These are phyloP conservation scores for Colius striatus DNA, from an alignment of 2,113 vertebrate genomes.

Conservation along the genomic window DNA sequence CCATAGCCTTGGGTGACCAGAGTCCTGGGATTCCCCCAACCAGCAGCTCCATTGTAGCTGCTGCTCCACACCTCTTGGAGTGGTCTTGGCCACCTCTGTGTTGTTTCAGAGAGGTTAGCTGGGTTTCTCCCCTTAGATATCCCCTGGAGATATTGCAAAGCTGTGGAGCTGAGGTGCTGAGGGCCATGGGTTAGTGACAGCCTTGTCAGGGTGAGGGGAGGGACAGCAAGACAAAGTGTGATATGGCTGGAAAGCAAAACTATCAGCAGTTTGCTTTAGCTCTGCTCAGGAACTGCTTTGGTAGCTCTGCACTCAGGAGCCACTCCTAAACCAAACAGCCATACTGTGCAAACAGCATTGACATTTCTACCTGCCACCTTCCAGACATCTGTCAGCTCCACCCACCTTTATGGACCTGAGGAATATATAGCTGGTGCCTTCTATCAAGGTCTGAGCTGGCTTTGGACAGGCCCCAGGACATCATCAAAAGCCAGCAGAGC, in stretches of 20 bases:
- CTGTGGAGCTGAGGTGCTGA: no score
- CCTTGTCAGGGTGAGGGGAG: no score
- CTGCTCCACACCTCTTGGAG: not conserved
- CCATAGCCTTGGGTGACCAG: not conserved
- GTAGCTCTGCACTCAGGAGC: not conserved
- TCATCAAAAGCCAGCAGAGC: not conserved
- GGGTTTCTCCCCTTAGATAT: not conserved
- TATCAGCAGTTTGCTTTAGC: not conserved
- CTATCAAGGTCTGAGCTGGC: not conserved
- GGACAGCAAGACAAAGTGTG: accelerated
- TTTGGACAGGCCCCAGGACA: not conserved
- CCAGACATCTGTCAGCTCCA: not conserved
- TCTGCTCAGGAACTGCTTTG: not conserved
- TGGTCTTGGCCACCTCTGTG: not conserved
- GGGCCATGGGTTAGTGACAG: no score
- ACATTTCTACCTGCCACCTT: not conserved
- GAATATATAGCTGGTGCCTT: not conserved
- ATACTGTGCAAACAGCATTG: not conserved
- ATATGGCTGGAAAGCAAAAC: not conserved
- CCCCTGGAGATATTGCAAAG: no score
- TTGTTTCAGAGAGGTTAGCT: not conserved
- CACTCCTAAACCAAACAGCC: conserved; percentile 52
- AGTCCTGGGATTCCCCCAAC: not conserved
- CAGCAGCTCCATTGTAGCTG: not conserved
- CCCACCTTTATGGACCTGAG: not conserved